Conservation (phyloP, 2,113 vertebrate genomes). For the Halichoeres trimaculatus region DNA sequence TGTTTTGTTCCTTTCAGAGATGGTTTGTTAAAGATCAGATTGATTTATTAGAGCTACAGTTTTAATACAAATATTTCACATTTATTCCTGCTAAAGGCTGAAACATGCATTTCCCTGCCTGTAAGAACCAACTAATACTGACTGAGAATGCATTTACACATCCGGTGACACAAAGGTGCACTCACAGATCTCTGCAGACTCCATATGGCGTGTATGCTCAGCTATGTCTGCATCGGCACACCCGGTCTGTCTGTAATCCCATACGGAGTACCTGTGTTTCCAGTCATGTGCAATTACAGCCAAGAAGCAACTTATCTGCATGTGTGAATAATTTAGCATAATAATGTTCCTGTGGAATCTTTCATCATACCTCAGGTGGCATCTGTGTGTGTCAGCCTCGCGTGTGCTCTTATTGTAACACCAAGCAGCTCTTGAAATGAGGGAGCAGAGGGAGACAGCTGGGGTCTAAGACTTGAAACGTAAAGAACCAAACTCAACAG, state of each 20-base stretch:
- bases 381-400: conserved; percentile 43
- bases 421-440: conserved; percentile 23
- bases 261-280: conserved; percentile 40
- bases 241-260: conserved; percentile 9
- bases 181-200: not conserved
- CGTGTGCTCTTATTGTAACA: conserved; percentile 44
- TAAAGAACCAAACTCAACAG: not conserved
- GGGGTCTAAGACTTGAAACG: not conserved
- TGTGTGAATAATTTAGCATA: conserved; percentile 65
- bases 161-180: not conserved
- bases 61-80: not conserved
- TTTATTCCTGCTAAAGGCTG: not conserved
- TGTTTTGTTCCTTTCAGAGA: too few species aligned
- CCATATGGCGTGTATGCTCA: conserved; percentile 3
- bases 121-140: not conserved
- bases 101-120: not conserved
- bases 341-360: conserved; percentile 44
- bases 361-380: conserved; percentile 62
- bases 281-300: conserved; percentile 27
- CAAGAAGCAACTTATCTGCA: conserved; percentile 46
- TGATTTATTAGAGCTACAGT: too few species aligned
- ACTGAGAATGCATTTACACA: not conserved
- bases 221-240: not conserved
- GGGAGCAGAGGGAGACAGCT: conserved; percentile 32
- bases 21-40: too few species aligned